These are phyloP conservation scores for Brachirus orientalis DNA, from an alignment of 2,113 vertebrate species.

Conservation along the genomic window DNA sequence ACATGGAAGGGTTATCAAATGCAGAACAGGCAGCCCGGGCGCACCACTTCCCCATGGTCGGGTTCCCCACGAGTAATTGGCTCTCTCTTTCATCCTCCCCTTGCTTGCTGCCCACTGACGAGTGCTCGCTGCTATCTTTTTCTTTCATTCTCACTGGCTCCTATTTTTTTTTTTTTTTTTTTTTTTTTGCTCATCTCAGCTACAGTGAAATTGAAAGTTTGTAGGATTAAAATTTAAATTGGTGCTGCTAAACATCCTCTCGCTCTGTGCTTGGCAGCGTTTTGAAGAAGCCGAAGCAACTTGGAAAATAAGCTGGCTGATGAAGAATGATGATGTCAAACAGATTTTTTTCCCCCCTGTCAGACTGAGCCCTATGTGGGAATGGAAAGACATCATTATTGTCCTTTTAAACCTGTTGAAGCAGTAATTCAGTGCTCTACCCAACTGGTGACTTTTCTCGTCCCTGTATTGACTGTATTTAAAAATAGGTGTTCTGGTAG, in stretches of 20 bases:
- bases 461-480: background rate
- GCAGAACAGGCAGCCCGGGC: slow-evolving; percentile 47
- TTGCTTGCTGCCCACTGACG: slow-evolving; percentile 43
- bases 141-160: slow-evolving; percentile 15
- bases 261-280: background rate
- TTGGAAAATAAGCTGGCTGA: slow-evolving; percentile 30
- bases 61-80: slow-evolving; percentile 62
- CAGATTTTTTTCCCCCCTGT: slow-evolving; percentile 26
- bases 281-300: slow-evolving; percentile 22
- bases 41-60: slow-evolving; percentile 24
- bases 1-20: slow-evolving; percentile 64
- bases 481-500: background rate
- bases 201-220: slow-evolving; percentile 56
- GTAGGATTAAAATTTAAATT: slow-evolving; percentile 50
- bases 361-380: slow-evolving; percentile 14
- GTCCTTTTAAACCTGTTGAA: slow-evolving; percentile 28
- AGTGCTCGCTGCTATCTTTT: slow-evolving; percentile 41
- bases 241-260: slow-evolving; percentile 33
- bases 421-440: background rate
- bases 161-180: background rate
- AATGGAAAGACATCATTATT: slow-evolving; percentile 22
- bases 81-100: slow-evolving; percentile 26
- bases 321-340: slow-evolving; percentile 48
- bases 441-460: slow-evolving; percentile 20
- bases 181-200: slow-evolving; percentile 25